phyloP scores from a whole-genome alignment of 1,140 invertebrate species.

The Dinoponera quadriceps region DNA sequence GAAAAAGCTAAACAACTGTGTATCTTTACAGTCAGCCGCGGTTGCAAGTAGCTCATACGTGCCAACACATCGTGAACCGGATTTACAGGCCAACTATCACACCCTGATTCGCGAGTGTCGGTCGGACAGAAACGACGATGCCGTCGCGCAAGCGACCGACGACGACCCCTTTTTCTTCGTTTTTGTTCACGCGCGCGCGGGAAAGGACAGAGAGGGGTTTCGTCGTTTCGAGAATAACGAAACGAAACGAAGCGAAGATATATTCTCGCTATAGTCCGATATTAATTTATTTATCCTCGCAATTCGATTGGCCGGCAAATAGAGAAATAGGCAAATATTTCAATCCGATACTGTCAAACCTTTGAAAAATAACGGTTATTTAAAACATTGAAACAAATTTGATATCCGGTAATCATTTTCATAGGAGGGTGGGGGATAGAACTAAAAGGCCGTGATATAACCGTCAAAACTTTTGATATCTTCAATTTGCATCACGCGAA shows the following conservation, averaged over 20 bases:
- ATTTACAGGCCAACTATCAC: constrained; percentile 49
- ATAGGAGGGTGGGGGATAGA: no score
- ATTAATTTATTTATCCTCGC: constrained; percentile 36
- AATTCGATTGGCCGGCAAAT: neutral
- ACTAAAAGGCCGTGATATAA: constrained; percentile 8
- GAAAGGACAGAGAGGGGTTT: no score
- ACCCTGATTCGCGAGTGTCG: constrained; percentile 49
- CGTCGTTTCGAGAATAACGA: no score
- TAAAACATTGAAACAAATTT: constrained; percentile 16
- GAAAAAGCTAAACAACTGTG: constrained; percentile 36
- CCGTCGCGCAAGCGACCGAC: neutral
- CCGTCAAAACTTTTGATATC: neutral
- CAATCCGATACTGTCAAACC: constrained; percentile 2
- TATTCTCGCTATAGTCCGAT: neutral
- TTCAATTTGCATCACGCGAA: neutral
- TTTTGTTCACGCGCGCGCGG: no score
- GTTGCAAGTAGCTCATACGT: constrained; percentile 44
- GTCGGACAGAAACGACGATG: constrained; percentile 27
- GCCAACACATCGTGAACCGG: constrained; percentile 21
- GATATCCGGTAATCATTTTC: neutral
- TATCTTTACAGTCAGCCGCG: constrained; percentile 39
- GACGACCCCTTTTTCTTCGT: no score
- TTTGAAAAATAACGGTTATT: constrained; percentile 23
- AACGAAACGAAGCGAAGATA: neutral
- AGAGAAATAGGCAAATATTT: constrained; percentile 15